Percentiles rank a stretch among this genome's conserved stretches.
Evolutionary conservation across 2,888 invertebrate genomes (phyloP).

Genomic region (Leptopilina syphax): DNA sequence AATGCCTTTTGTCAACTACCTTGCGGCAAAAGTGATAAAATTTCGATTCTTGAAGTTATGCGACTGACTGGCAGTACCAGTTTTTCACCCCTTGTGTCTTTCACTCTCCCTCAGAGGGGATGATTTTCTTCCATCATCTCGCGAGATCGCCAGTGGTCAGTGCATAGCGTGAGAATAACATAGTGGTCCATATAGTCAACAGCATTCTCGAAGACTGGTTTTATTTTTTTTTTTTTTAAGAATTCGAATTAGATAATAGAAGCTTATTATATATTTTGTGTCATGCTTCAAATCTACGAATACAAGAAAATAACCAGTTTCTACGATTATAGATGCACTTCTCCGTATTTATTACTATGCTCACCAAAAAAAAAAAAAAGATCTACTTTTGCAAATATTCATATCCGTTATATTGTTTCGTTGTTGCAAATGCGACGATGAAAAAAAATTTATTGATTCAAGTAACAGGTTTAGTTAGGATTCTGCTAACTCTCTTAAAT

Average conservation of each 20-base stretch:
- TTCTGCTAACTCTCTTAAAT: too few relatives aligned
- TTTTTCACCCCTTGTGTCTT: slow-evolving; percentile 9
- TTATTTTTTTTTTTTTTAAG: slow-evolving; percentile 50
- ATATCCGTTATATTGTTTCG: too few relatives aligned
- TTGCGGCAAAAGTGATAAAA: neutral
- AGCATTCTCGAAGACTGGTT: slow-evolving; percentile 47
- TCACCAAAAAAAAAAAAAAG: neutral
- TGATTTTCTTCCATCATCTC: slow-evolving; percentile 55
- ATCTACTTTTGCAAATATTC: neutral
- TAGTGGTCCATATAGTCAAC: slow-evolving; percentile 65
- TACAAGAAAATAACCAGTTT: slow-evolving; percentile 17
- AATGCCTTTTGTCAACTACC: too few relatives aligned
- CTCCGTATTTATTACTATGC: neutral
- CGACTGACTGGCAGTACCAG: slow-evolving; percentile 13
- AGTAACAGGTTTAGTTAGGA: too few relatives aligned
- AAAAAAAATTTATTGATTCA: too few relatives aligned
- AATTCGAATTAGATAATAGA: slow-evolving; percentile 3
- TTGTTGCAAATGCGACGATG: too few relatives aligned
- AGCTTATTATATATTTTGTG: neutral
- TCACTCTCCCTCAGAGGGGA: slow-evolving; percentile 14
- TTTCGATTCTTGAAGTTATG: neutral
- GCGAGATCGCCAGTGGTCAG: slow-evolving; percentile 71
- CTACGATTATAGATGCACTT: neutral
- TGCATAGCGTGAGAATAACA: slow-evolving; percentile 66
- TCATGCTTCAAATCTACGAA: neutral